Base-by-base conservation (phyloP, 2,797 vertebrate species). In the Mallotus villosus region DNA sequence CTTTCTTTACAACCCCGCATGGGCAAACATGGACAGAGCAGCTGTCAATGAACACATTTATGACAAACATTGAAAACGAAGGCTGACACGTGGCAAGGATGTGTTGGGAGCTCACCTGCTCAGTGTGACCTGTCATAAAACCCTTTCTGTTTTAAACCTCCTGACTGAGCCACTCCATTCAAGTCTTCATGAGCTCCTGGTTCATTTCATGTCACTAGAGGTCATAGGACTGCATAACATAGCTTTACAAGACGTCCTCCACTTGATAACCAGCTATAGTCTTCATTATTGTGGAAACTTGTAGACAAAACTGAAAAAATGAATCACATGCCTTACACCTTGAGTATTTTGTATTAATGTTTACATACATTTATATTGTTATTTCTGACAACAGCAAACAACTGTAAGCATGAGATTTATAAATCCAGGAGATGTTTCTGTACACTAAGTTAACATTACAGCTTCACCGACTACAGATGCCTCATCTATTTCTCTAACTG, bases 341-440 rank as follows among this genome's bases (percentile, higher is more conserved):
- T 71, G 19, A 72, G 82, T 85, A 80, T 84, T 86, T 84, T 82
- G 78, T 78, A 74, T 83, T 75, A 62, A 82, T 34, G 22, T 64
- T 73, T 71, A 62, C 14, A 37, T 51, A 5, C 17, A 51, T 29
- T 29, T 29, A 51, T 19, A 4, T 17, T 55, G 5, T 17, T 55
- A 17, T 5, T n/a, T 53, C 17, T 19, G 51, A 41, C 51, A 19
- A 55, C 4, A 55, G 16, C 51, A 53, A 53, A 17, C 19, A n/a
- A 17, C 70, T 68, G 67, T 53, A 72, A 81, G 73, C 70, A 59
- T 76, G 19, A 0, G 1, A 22, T 69, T 79, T 77, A 72, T 70
- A 71, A 51, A 72, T 64, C 24, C 62, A 72, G 66, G 25, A 73
- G 81, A 72, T 73, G 37, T 73, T 29, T 19, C 11, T 60, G 67